Percentiles rank a stretch among this genome's conserved stretches.
These are phyloP conservation scores for Phalera bucephala DNA, from an alignment of 2,888 invertebrate genomes.

Conservation along the genomic window DNA sequence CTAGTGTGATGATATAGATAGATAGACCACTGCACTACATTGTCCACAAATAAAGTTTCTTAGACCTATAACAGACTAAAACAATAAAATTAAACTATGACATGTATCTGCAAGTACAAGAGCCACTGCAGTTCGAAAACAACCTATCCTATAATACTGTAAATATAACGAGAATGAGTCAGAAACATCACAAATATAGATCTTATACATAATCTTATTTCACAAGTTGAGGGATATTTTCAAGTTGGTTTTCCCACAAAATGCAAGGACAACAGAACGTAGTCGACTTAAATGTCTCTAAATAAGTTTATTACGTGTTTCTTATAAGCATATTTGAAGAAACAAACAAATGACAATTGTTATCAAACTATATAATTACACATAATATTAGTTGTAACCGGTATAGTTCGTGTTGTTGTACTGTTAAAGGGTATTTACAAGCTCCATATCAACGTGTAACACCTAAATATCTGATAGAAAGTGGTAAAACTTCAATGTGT, in stretches of 20 bases:
- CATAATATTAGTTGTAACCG: too few relatives aligned
- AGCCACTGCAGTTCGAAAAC: background rate
- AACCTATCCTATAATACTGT: conserved; percentile 2
- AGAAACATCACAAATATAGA: conserved; percentile 24
- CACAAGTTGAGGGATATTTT: conserved; percentile 15
- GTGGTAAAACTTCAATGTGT: conserved; percentile 20
- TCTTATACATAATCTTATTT: conserved; percentile 18
- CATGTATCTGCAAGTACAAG: background rate
- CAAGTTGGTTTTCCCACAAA: conserved; percentile 19
- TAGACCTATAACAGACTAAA: too few relatives aligned
- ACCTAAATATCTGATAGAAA: conserved; percentile 22
- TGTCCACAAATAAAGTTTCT: too few relatives aligned
- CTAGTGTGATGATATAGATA: background rate
- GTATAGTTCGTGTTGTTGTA: background rate
- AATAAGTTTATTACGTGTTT: conserved; percentile 22
- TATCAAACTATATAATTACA: conserved; percentile 24
- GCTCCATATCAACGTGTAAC: conserved; percentile 9
- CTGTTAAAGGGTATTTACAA: conserved; percentile 1
- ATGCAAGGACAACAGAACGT: conserved; percentile 9
- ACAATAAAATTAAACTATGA: background rate
- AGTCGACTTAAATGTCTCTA: conserved; percentile 14
- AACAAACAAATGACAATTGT: conserved; percentile 41
- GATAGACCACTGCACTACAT: too few relatives aligned
- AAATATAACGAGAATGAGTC: conserved; percentile 26
- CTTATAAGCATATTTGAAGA: conserved; percentile 27